Evolutionary conservation across 2,888 invertebrate species (phyloP).

Genomic region (Balanococcus diminutus): DNA sequence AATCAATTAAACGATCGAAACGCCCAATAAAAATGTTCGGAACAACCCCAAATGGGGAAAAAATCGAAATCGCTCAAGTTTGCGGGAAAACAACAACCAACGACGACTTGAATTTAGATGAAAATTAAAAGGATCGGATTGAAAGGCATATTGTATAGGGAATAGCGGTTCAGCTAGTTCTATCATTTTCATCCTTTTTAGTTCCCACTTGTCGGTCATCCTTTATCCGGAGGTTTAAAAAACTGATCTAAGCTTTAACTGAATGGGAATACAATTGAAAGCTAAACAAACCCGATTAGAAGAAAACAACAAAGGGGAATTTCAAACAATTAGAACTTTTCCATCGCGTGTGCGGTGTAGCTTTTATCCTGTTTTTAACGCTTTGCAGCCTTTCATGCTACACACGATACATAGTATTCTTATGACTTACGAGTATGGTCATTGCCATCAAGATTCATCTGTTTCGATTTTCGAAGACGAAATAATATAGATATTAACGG

Average conservation of each 20-base stretch:
- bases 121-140: conserved; percentile 45
- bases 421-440: no score
- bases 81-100: neutral
- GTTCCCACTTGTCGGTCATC: conserved; percentile 38
- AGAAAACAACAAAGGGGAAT: conserved; percentile 50
- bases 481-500: no score
- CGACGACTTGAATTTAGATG: conserved; percentile 45
- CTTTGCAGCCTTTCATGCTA: neutral
- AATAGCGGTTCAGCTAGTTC: conserved; percentile 48
- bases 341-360: neutral
- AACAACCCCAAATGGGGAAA: neutral
- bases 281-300: conserved; percentile 54
- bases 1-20: neutral
- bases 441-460: no score
- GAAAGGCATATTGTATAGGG: conserved; percentile 46
- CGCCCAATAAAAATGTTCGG: neutral
- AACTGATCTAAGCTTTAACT: conserved; percentile 51
- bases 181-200: conserved; percentile 51
- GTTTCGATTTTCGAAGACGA: no score
- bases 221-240: conserved; percentile 46
- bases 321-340: conserved; percentile 53
- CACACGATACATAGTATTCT: no score
- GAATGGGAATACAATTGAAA: conserved; percentile 53
- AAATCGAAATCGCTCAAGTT: conserved; percentile 4
- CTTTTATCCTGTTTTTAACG: conserved; percentile 14